Conservation (phyloP, 2,113 vertebrate genomes). For the Theristicus caerulescens region DNA sequence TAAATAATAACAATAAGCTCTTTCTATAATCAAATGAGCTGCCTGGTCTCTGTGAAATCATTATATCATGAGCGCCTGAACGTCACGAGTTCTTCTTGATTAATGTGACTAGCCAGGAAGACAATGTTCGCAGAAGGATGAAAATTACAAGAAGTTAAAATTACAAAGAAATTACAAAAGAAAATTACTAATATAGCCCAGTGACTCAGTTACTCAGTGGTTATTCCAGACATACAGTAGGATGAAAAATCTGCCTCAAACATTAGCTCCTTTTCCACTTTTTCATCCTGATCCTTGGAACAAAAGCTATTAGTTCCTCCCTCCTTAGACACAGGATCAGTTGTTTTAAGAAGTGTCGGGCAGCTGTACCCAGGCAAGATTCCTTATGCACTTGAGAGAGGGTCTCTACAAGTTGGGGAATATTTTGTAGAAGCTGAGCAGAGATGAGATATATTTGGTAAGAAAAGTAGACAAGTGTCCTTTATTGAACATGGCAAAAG, state of each 20-base stretch:
- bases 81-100: neutral
- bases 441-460: neutral
- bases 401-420: neutral
- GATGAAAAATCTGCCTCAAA: neutral
- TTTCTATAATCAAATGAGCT: neutral
- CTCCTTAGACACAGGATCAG: neutral
- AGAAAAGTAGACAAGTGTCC: neutral
- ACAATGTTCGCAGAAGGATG: neutral
- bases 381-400: neutral
- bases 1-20: neutral
- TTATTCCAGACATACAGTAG: neutral
- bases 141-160: slow-evolving; percentile 9
- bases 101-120: neutral
- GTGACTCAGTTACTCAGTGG: neutral
- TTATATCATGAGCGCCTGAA: neutral
- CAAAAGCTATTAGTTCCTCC: neutral
- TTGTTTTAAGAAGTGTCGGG: neutral
- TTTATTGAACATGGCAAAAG: neutral
- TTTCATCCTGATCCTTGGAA: neutral
- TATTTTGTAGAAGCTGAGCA: neutral
- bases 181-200: neutral
- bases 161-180: neutral
- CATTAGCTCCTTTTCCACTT: neutral
- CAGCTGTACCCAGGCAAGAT: neutral
- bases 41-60: slow-evolving; percentile 11